A percentile compares a stretch with the other conserved stretches of the same genome.
These are phyloP conservation scores for Micromussa lordhowensis DNA, from an alignment of 92 coral and sea anemone genomes.

Conservation along the genomic window DNA sequence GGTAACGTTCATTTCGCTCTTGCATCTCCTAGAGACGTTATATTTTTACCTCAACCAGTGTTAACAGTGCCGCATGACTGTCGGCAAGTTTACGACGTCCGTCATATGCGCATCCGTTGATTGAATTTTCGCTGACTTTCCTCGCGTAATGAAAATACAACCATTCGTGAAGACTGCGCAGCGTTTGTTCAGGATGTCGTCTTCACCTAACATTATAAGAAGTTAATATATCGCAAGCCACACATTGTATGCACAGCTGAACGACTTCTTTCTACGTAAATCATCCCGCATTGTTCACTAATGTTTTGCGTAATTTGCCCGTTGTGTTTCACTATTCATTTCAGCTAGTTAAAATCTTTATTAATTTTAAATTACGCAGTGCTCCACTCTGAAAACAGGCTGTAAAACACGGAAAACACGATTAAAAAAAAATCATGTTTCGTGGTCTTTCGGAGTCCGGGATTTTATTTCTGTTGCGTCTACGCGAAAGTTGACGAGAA, in stretches of 20 bases:
- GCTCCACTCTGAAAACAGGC: neutral
- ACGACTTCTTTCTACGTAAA: constrained; percentile 20
- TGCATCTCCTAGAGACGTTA: neutral
- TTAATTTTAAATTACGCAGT: constrained; percentile 15
- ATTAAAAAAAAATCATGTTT: neutral
- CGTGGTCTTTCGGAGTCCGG: neutral
- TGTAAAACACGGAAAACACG: neutral
- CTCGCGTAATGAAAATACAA: neutral
- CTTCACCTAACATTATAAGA: constrained; percentile 2
- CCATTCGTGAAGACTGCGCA: neutral
- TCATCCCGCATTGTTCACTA: constrained; percentile 32
- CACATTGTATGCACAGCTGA: constrained; percentile 35
- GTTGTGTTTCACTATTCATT: constrained; percentile 36
- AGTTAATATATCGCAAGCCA: constrained; percentile 22
- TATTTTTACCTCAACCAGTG: neutral
- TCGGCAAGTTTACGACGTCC: neutral
- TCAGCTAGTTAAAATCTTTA: constrained; percentile 26
- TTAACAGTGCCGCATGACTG: neutral
- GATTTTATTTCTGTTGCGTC: neutral
- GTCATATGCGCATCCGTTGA: neutral
- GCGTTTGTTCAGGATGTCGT: constrained; percentile 2
- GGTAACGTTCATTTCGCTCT: neutral
- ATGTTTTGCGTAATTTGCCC: constrained; percentile 25
- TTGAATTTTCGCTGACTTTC: neutral
- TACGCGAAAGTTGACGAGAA: neutral